Evolutionary conservation across 2,113 vertebrate species (phyloP).

Genomic region (Chionis minor): DNA sequence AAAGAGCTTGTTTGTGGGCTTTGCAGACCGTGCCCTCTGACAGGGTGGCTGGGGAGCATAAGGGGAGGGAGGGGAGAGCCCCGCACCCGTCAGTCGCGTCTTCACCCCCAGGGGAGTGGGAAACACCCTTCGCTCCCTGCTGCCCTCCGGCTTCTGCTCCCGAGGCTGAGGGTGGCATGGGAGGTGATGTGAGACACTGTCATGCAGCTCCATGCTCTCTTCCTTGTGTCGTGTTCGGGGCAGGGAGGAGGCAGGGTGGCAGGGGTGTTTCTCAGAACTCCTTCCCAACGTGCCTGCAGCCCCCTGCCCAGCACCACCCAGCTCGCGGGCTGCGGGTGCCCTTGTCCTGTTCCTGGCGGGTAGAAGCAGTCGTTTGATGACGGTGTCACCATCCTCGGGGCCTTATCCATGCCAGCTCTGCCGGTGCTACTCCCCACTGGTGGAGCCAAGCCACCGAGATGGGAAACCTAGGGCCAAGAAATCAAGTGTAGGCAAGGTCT

Average conservation of each 20-base stretch:
- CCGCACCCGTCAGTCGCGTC: neutral
- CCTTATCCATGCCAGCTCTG: neutral
- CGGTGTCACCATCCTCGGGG: neutral
- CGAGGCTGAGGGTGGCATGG: neutral
- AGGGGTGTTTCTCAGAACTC: neutral
- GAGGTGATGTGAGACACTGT: rapidly evolving
- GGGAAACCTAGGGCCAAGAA: neutral
- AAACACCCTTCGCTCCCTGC: neutral
- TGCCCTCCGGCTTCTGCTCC: neutral
- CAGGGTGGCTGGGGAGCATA: neutral
- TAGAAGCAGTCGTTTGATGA: rapidly evolving
- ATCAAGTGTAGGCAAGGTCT: neutral
- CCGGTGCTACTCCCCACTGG: neutral
- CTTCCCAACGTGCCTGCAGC: rapidly evolving
- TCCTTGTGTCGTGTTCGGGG: neutral
- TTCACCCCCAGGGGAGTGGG: neutral
- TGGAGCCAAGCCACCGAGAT: neutral
- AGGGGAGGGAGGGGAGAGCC: neutral
- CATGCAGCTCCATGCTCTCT: neutral
- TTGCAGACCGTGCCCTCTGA: neutral
- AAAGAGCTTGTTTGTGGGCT: neutral
- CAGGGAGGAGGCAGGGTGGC: neutral
- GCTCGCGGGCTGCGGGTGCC: neutral
- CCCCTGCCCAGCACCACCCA: too few relatives aligned
- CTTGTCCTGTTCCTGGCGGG: neutral